Base-by-base conservation (phyloP, 2,888 invertebrate species). In the Acanthosoma haemorrhoidale region DNA sequence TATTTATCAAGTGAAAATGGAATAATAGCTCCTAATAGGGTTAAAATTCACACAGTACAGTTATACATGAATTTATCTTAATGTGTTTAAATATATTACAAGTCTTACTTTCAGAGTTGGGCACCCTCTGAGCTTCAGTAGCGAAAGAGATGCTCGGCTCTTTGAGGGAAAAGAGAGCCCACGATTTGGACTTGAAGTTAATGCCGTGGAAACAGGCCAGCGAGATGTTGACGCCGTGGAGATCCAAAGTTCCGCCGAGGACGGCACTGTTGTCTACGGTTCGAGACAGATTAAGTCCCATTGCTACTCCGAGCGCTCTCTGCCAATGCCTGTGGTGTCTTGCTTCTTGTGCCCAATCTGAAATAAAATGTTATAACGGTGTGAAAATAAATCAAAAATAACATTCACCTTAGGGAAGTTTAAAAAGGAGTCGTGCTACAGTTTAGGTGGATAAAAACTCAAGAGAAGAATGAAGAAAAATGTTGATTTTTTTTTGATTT, bases 191-290 rank as follows among this genome's bases (percentile, higher is more conserved):
- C 76, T 95, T 94, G 80, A 97, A 95, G 81, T 96, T 96, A 78
- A 94, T 92, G 36, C 97, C 97, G 80, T 97, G 96, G 84, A 97
- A 97, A 80, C 97, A 97, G 3, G 96, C 96, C 74, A 97, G 82
- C 5, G 96, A 94, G 70, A 97, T 91, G 80, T 96, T 94, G 73
- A 89, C 90, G 39, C 92, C 91, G 81, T 91, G 88, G 75, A 95
- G 81, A 81, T 96, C 89, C 87, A 96, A 88, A 58, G 92, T 92
- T 64, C 94, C 92, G 31, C 94, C 94, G 1, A 94, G 82, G 13
- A 93, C 89, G 25, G 92, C 90, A 73, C 94, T 91, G 80, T 75
- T 76, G 36, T 74, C 71, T 2, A 76, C 75, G 3, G 76, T 83
- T 29, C 88, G 88, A 70, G 88, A 88, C 71, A 95, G 85, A 74